These are phyloP conservation scores for Mythimna loreyi DNA, from an alignment of 2,888 invertebrate genomes.

Conservation along the genomic window DNA sequence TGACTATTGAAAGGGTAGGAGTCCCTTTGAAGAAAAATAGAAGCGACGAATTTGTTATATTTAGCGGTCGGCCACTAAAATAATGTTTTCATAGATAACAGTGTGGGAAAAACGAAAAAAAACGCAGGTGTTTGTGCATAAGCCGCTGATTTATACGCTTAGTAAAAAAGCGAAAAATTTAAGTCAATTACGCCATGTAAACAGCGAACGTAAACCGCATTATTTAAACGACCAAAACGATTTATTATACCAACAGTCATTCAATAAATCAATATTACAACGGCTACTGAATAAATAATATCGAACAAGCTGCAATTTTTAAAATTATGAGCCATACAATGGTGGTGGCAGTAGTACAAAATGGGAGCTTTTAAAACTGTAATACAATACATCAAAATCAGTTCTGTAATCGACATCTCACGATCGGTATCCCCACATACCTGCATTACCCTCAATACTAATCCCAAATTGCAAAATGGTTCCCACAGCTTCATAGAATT, in stretches of 20 bases:
- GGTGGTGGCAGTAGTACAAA: slow-evolving; percentile 41
- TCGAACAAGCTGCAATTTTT: slow-evolving; percentile 40
- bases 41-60: slow-evolving; percentile 49
- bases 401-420: slow-evolving; percentile 58
- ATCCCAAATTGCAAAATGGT: slow-evolving; percentile 76
- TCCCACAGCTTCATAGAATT: slow-evolving; percentile 81
- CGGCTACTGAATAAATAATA: slow-evolving; percentile 53
- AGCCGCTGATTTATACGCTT: slow-evolving; percentile 8
- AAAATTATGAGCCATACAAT: slow-evolving; percentile 44
- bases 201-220: slow-evolving; percentile 12
- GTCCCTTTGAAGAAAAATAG: slow-evolving; percentile 52
- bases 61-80: slow-evolving; percentile 34
- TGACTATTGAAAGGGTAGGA: slow-evolving; percentile 57
- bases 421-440: slow-evolving; percentile 47
- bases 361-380: slow-evolving; percentile 57
- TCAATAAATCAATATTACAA: slow-evolving; percentile 57
- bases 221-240: slow-evolving; percentile 21
- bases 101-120: neutral
- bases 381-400: slow-evolving; percentile 63
- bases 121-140: slow-evolving; percentile 11
- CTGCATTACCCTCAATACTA: slow-evolving; percentile 71
- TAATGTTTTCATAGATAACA: slow-evolving; percentile 32
- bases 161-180: slow-evolving; percentile 3
- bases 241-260: slow-evolving; percentile 29
- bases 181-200: neutral